Evolutionary conservation across 1,140 invertebrate genomes (phyloP).

Genomic region (Physella acuta): DNA sequence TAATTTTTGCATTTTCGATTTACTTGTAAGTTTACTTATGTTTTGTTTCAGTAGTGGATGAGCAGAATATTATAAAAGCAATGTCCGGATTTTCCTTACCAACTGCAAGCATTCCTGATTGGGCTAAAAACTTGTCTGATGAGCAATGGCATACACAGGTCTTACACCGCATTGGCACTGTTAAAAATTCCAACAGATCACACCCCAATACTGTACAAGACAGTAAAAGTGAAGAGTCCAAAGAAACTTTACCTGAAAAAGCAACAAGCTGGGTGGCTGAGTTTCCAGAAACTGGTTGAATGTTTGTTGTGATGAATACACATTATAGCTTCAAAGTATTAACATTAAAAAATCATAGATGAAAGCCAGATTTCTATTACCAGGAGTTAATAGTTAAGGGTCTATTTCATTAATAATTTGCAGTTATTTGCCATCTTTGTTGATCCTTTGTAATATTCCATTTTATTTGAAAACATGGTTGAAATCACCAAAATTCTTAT

Average conservation of each 20-base stretch:
- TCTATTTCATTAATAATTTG: too few species aligned
- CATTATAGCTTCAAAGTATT: neutral
- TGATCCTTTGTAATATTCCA: too few species aligned
- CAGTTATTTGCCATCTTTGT: too few species aligned
- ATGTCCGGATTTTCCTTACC: slow-evolving; percentile 49
- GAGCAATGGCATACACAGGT: slow-evolving; percentile 45
- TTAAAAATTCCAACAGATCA: too few species aligned
- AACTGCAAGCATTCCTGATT: slow-evolving; percentile 42
- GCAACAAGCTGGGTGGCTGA: neutral
- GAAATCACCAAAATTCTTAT: too few species aligned
- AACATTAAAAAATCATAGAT: neutral
- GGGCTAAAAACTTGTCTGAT: slow-evolving; percentile 47
- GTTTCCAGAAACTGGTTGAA: slow-evolving; percentile 8
- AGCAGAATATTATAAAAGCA: too few species aligned
- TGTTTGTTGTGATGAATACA: slow-evolving; percentile 35
- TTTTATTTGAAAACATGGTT: too few species aligned
- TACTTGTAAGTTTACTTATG: too few species aligned
- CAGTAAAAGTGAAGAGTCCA: neutral
- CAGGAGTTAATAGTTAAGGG: too few species aligned
- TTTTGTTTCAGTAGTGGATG: too few species aligned
- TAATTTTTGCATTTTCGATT: too few species aligned
- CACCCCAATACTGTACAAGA: too few species aligned
- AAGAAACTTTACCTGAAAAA: neutral
- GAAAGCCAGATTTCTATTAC: neutral
- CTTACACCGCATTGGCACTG: neutral